These are phyloP conservation scores for Trypoxylus dichotomus DNA, from an alignment of 1,140 invertebrate species.

Conservation along the genomic window DNA sequence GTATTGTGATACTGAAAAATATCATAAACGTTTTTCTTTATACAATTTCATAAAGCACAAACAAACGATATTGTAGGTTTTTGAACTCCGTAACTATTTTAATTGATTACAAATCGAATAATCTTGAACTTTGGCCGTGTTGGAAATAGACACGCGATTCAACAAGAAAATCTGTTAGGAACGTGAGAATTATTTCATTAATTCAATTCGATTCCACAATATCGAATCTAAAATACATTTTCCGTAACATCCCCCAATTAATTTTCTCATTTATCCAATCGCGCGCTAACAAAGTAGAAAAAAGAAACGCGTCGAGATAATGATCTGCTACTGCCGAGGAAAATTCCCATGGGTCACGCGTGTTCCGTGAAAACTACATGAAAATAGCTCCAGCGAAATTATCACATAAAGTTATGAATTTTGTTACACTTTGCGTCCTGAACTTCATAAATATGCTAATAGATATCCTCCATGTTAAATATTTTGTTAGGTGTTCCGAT, in stretches of 20 bases:
- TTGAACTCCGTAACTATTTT: not conserved
- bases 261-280: not conserved
- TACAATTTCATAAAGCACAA: no score
- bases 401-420: slow-evolving; percentile 28
- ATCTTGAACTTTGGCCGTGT: not conserved
- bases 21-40: no score
- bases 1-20: no score
- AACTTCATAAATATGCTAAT: slow-evolving; percentile 30
- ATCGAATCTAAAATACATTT: not conserved
- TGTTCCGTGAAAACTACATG: slow-evolving; percentile 5
- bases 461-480: slow-evolving; percentile 16
- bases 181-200: not conserved
- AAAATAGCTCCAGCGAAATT: not conserved
- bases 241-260: not conserved
- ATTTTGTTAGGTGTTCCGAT: slow-evolving; percentile 4
- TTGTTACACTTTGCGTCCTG: not conserved
- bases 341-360: slow-evolving; percentile 22
- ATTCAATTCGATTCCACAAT: not conserved
- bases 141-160: not conserved
- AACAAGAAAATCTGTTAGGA: not conserved
- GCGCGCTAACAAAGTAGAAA: not conserved
- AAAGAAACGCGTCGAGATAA: not conserved
- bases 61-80: not conserved
- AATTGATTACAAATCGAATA: not conserved
- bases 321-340: not conserved